Evolutionary conservation across 2,797 vertebrate species (phyloP).

Genomic region (Agapornis canus): DNA sequence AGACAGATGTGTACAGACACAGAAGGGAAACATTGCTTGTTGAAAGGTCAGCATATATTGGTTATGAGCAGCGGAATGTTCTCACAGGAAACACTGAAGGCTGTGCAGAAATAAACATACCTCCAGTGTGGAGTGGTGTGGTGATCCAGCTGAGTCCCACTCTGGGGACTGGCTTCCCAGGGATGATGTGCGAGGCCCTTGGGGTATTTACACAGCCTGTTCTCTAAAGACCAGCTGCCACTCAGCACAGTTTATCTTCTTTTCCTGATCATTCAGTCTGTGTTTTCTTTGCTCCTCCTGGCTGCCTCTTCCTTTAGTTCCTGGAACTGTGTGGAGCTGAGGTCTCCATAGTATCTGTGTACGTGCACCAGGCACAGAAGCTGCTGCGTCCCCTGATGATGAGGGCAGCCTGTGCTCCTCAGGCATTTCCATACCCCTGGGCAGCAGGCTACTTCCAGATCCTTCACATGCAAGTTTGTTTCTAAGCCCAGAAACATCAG

Average conservation of each 20-base stretch:
- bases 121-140: slow-evolving; percentile 2
- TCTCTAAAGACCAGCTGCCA: slow-evolving; percentile 55
- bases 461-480: background rate
- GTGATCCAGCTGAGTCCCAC: slow-evolving; percentile 34
- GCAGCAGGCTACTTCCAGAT: background rate
- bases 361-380: background rate
- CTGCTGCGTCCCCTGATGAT: background rate
- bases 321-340: slow-evolving; percentile 39
- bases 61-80: slow-evolving; percentile 55
- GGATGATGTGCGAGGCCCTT: slow-evolving; percentile 51
- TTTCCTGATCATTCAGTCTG: slow-evolving; percentile 49
- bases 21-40: slow-evolving; percentile 21
- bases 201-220: slow-evolving; percentile 57
- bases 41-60: slow-evolving; percentile 51
- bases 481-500: background rate
- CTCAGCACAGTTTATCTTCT: slow-evolving; percentile 64
- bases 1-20: slow-evolving; percentile 5
- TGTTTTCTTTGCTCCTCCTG: slow-evolving; percentile 57
- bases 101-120: slow-evolving; percentile 62
- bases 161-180: slow-evolving; percentile 21
- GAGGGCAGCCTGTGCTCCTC: background rate
- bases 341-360: slow-evolving; percentile 30
- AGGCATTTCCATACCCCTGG: background rate
- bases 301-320: slow-evolving; percentile 41
- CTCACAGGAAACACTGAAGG: slow-evolving; percentile 56